Conservation (phyloP, 2,797 vertebrate genomes). For the Propithecus deckenii region DNA sequence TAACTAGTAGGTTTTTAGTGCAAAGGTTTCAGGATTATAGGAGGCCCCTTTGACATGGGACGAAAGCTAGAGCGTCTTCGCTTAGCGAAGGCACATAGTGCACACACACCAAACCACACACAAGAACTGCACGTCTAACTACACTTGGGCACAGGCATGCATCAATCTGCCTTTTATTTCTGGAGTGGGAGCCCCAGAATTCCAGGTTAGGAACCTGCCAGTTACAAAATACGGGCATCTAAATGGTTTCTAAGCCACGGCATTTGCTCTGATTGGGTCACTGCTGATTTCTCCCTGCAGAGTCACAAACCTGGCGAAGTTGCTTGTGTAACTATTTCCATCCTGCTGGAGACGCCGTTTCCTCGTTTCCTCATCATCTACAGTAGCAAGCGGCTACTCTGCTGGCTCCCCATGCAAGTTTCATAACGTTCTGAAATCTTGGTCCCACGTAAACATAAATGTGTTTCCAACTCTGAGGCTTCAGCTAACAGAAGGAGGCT, state of each 20-base stretch:
- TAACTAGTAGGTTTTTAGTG: not conserved
- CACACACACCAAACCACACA: not conserved
- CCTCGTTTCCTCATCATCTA: not conserved
- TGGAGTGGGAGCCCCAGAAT: not conserved
- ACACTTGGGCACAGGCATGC: not conserved
- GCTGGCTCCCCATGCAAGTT: slow-evolving; percentile 71
- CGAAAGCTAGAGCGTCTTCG: not conserved
- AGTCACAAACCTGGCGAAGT: not conserved
- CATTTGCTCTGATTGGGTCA: not conserved
- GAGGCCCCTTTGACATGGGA: not conserved
- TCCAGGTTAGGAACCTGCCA: not conserved
- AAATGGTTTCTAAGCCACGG: not conserved
- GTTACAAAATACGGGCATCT: not conserved
- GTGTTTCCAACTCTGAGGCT: slow-evolving; percentile 64
- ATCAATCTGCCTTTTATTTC: not conserved
- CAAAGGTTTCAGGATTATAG: not conserved
- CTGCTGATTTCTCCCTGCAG: not conserved
- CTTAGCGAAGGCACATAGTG: not conserved
- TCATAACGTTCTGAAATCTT: slow-evolving; percentile 73
- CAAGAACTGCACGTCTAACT: not conserved
- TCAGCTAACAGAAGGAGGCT: slow-evolving; percentile 49
- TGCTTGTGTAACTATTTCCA: slow-evolving; percentile 41
- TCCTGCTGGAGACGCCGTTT: slow-evolving; percentile 44
- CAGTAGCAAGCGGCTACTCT: slow-evolving; percentile 51
- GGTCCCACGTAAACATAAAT: slow-evolving; percentile 70